A percentile compares a stretch with the other conserved stretches of the same genome.
Evolutionary conservation across 2,113 vertebrate species (phyloP).

Genomic region (Anhinga rufa): DNA sequence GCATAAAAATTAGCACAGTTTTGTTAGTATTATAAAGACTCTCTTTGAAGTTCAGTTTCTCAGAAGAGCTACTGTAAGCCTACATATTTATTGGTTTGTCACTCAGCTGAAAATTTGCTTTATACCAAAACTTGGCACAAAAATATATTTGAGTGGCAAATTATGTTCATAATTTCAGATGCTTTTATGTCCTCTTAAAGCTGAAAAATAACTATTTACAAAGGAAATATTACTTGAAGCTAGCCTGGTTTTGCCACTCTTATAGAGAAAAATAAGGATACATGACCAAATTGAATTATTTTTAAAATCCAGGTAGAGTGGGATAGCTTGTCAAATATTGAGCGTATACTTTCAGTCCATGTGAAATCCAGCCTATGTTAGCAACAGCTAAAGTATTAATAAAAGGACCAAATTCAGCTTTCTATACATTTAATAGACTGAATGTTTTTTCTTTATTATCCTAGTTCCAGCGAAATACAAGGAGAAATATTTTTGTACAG

Average conservation of each 20-base stretch:
- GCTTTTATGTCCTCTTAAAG: slow-evolving; percentile 19
- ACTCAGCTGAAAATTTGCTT: slow-evolving; percentile 25
- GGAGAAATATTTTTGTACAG: not conserved
- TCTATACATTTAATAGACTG: not conserved
- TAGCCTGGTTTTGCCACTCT: not conserved
- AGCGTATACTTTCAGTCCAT: not conserved
- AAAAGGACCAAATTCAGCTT: not conserved
- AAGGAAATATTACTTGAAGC: not conserved
- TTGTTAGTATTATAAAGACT: not conserved
- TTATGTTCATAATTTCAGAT: not conserved
- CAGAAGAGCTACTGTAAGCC: not conserved
- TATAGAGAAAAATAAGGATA: not conserved
- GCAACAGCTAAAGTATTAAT: not conserved
- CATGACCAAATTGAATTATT: not conserved
- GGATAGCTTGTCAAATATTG: not conserved
- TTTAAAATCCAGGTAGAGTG: not conserved
- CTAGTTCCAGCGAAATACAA: not conserved
- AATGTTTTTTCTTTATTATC: not conserved
- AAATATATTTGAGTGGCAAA: not conserved
- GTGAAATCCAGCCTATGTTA: not conserved
- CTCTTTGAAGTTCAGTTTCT: not conserved
- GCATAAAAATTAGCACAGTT: slow-evolving; percentile 23
- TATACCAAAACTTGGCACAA: slow-evolving; percentile 24
- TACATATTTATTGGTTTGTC: slow-evolving; percentile 22
- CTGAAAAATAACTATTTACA: slow-evolving; percentile 6